Base-by-base conservation (phyloP, 2,888 invertebrate genomes). In the Dolichopus griseipennis region DNA sequence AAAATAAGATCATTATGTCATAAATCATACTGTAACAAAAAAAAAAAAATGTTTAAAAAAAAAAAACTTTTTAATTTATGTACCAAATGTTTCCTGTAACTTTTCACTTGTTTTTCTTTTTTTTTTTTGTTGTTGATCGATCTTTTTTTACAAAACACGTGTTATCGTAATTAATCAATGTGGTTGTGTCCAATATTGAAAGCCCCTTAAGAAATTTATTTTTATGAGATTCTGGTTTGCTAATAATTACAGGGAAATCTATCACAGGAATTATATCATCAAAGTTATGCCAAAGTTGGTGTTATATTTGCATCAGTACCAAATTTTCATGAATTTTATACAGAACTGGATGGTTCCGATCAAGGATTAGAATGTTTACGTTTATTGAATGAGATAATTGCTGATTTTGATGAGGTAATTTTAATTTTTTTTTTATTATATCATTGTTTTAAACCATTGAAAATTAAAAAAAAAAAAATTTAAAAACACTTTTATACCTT, bases 321-420 rank as follows among this genome's bases (percentile, higher is more conserved):
- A 75, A 95, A 95, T 84, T 95, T 94, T 83, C 92, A 93, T 82
- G 95, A 95, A 83, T 94, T 95, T 84, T 95, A 95, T 83, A 92
- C 91, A 78, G 95, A 95, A 83, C 85, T 95, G 72, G 93, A 93
- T 79, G 93, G 93, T 21, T 94, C 93, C 79, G 93, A 93, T 82
- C 93, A 94, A 82, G 94, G 94, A 1, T 88, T 93, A 77, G 95
- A 95, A 82, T 95, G 94, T 79, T 83, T 95, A 68, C 82, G 94
- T 70, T 84, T 95, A 71, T 85, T 95, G 15, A 95, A 95, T 79
- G 95, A 95, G 81, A 94, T 95, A 73, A 94, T 95, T 68, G 93
- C 93, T 1, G 95, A 95, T 82, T 95, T 95, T 83, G 95, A 95
- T 83, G 93, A 94, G 87, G 91, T 91, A 73, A 76, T 75, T 75